Percentiles rank a stretch among this genome's conserved stretches.
Evolutionary conservation across 1,140 invertebrate genomes (phyloP).

Genomic region (Drosophila tsacasi): DNA sequence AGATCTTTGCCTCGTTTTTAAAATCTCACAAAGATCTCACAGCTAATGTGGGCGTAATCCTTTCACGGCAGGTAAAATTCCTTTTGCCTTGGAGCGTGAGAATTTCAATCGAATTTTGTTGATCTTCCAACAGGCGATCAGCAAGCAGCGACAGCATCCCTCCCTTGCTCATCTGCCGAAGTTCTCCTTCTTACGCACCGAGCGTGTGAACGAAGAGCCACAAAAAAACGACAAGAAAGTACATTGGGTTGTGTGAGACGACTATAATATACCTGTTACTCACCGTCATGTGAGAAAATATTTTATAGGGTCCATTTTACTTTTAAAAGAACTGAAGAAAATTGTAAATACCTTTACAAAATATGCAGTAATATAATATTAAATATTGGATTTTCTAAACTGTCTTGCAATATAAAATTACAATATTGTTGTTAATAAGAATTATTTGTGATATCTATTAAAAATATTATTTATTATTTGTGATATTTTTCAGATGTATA

Average conservation of each 20-base stretch:
- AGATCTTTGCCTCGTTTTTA: background rate
- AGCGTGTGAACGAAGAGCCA: conserved; percentile 60
- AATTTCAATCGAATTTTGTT: conserved; percentile 57
- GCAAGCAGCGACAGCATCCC: conserved; percentile 42
- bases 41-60: conserved; percentile 56
- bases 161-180: conserved; percentile 19
- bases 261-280: background rate
- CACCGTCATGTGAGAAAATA: background rate
- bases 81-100: conserved; percentile 48
- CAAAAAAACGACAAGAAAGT: conserved; percentile 20
- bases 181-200: conserved; percentile 25
- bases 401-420: no score
- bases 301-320: background rate
- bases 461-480: no score
- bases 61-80: conserved; percentile 54
- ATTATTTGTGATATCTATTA: background rate
- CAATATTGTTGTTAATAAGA: no score
- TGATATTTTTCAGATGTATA: no score
- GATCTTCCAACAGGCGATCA: conserved; percentile 56
- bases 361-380: background rate
- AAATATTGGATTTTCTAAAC: background rate
- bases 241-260: background rate
- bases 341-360: no score
- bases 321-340: background rate
- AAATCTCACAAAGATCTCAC: conserved; percentile 18